Evolutionary conservation across 2,888 invertebrate genomes (phyloP).

Genomic region (Heliconius erato): DNA sequence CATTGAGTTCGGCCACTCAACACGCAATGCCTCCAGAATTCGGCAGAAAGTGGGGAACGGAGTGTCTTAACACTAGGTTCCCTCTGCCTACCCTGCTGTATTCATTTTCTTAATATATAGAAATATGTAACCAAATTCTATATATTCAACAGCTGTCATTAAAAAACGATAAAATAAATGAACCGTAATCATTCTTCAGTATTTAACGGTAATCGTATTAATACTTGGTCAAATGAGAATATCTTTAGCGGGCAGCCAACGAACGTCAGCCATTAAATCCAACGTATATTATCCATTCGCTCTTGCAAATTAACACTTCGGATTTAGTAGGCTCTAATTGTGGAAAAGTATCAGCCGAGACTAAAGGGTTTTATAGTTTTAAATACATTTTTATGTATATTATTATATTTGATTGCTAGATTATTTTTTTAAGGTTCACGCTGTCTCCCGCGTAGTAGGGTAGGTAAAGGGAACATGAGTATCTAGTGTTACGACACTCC

Average conservation of each 20-base stretch:
- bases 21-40: no score
- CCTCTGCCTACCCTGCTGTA: no score
- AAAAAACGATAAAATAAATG: background rate
- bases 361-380: slow-evolving; percentile 11
- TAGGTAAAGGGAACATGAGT: no score
- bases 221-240: slow-evolving; percentile 47
- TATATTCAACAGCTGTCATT: background rate
- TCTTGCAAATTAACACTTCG: slow-evolving; percentile 28
- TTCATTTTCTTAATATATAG: no score
- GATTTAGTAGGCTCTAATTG: slow-evolving; percentile 26
- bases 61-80: no score
- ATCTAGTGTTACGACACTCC: no score
- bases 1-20: no score
- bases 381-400: background rate
- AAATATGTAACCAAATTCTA: background rate
- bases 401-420: background rate
- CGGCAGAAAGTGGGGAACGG: no score
- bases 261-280: slow-evolving; percentile 44
- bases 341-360: background rate
- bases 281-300: slow-evolving; percentile 30
- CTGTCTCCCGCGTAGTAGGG: no score
- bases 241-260: slow-evolving; percentile 44
- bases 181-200: slow-evolving; percentile 57
- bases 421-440: background rate
- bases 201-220: slow-evolving; percentile 59